Percentiles rank a stretch among this genome's conserved stretches.
Conservation (phyloP, 2,113 vertebrate genomes). For the Tringa solitaria region DNA sequence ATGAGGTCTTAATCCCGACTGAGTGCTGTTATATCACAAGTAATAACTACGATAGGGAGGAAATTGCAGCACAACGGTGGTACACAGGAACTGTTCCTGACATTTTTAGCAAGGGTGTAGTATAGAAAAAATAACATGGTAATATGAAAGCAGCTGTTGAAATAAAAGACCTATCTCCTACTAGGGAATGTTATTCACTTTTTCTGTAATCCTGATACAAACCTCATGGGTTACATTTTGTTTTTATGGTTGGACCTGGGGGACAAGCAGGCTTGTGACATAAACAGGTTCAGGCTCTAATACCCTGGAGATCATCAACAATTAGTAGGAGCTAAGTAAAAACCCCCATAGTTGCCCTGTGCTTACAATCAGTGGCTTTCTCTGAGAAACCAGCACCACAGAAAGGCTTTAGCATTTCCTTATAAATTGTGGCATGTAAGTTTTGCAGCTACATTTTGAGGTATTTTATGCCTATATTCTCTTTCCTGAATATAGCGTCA, state of each 20-base stretch:
- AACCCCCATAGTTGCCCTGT: neutral
- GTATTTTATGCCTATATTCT: neutral
- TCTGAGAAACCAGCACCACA: neutral
- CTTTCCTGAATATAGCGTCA: neutral
- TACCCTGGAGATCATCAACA: conserved; percentile 29
- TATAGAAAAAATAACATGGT: neutral
- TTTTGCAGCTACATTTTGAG: neutral
- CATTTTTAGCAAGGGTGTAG: neutral
- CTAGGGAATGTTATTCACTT: conserved; percentile 17
- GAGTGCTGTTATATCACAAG: neutral
- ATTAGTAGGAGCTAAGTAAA: neutral
- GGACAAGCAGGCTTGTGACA: conserved; percentile 61
- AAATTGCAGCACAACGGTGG: neutral
- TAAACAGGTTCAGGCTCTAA: conserved; percentile 33
- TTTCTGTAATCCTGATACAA: neutral
- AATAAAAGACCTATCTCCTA: neutral
- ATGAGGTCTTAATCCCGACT: conserved; percentile 25
- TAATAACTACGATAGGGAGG: neutral
- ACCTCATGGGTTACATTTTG: conserved; percentile 51
- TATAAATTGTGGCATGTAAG: neutral
- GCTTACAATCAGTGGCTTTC: neutral
- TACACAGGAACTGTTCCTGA: neutral
- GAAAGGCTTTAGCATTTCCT: neutral
- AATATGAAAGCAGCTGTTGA: neutral
- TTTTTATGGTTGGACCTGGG: conserved; percentile 52